These are phyloP conservation scores for Frieseomelitta varia DNA, from an alignment of 1,140 invertebrate genomes.

Conservation along the genomic window DNA sequence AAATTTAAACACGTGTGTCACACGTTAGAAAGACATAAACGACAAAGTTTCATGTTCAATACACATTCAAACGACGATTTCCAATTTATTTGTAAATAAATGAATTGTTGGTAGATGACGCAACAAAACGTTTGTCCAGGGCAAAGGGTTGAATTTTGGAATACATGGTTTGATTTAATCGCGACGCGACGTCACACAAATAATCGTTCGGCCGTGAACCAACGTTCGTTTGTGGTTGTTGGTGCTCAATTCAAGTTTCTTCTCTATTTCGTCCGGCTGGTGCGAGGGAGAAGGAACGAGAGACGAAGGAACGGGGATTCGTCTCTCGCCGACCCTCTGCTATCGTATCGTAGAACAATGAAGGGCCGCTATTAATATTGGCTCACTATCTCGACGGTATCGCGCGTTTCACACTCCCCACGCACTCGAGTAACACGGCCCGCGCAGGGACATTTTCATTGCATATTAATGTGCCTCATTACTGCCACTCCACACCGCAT, in stretches of 20 bases:
- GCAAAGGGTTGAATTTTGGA: no score
- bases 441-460: conserved; percentile 79
- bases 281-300: background rate
- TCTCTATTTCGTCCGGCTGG: conserved; percentile 9
- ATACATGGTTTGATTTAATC: background rate
- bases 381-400: conserved; percentile 75
- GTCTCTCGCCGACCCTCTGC: conserved; percentile 55
- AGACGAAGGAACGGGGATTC: conserved; percentile 43
- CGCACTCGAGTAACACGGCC: conserved; percentile 76
- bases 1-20: no score
- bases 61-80: no score
- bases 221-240: background rate
- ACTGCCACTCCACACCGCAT: conserved; percentile 78
- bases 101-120: no score
- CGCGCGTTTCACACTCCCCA: conserved; percentile 74
- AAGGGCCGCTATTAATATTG: conserved; percentile 76
- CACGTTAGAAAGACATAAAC: no score
- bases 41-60: no score
- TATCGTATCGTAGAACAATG: conserved; percentile 69
- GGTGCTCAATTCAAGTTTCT: conserved; percentile 40
- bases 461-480: conserved; percentile 79
- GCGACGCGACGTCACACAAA: background rate
- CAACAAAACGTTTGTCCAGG: no score
- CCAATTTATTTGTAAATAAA: no score
- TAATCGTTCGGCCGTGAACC: background rate